Base-by-base conservation (phyloP, 1,140 invertebrate genomes). In the Bombus difficillimus region DNA sequence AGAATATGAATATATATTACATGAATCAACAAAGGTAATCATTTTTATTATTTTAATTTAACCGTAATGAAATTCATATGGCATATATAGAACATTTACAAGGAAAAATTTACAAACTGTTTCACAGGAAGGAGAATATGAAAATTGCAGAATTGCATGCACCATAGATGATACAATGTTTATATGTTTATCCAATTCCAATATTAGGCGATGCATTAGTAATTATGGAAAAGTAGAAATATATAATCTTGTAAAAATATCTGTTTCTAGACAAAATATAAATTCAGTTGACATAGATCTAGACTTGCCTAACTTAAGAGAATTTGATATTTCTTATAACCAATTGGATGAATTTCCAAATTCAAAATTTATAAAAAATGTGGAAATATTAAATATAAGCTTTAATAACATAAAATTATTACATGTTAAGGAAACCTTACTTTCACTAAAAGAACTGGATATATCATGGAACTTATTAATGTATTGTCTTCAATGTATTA, bases 391-490 rank as follows among this genome's bases (percentile, higher is more conserved):
- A 53, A 81, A 89, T 62, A 74, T 88, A 18, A 88, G 81, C 37
- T 90, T 74, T 39, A 88, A 91, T 47, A 72, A 90, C 28, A 86
- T 91, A 53, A 32, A 57, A 66, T 53, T 32, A 2, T 66, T 90
- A 28, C 22, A 75, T n/a, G 64, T 89, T 32, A 15, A 74, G 37
- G 39, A 84, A 66, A 37, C 18, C 34, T 80, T 91, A 32, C 15
- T 25, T 0, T 1, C 1, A 25, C n/a, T 91, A 57, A 66, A 89
- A 66, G 73, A 82, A n/a, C 10, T 91, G 13, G 68, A 89, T 25
- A 41, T 89, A 71, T 87, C 90, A 47, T 91, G 87, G 89, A 91
- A 91, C 53, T 82, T 68, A 15, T 41, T 91, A 64, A 84, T 37
- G 41, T 22, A 62, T 12, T 89, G 79, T 59, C 18, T 81, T n/a